Evolutionary conservation across 2,113 vertebrate genomes (phyloP), one percentile per base, ranked within the genome.

Genomic region (Anhinga rufa): DNA sequence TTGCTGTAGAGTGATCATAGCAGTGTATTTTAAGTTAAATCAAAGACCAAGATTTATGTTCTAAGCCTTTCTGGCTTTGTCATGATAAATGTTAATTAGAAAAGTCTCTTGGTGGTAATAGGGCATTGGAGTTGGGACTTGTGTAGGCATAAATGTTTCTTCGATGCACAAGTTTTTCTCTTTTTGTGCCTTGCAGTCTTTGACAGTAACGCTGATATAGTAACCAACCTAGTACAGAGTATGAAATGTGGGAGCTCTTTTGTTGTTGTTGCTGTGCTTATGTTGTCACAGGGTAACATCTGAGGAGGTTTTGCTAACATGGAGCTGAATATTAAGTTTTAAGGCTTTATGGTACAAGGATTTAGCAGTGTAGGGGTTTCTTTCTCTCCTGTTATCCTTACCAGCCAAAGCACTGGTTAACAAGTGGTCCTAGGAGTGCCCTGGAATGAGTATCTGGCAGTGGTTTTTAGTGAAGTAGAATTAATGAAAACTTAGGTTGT

Each of bases 21-120:
- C 60, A 87, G 38, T 64, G 28, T 93, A 81, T 76, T 90, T 19
- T 34, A 93, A 93, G 82, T 94, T 92, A 94, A 94, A 91, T 94
- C 78, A 93, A 85, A 88, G 14, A 20, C 26, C 42, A 74, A 52
- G 95, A 90, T 95, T 92, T 92, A 85, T 88, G 19, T 86, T 72
- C 62, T 38, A 76, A 90, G 83, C 24, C 24, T 91, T 86, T 84
- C 65, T 86, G 69, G 44, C 40, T 86, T 95, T 82, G 61, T 83
- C 44, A 64, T 93, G 82, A 77, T 86, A 92, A 42, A 95, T 55
- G 81, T 90, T 96, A 92, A 95, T 96, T 92, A 93, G 82, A 88
- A 80, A 92, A 96, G 74, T 93, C 58, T 89, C 86, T 90, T 9
- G 9, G 46, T 91, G 26, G 76, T 92, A 93, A 77, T 32, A 68